Base-by-base conservation (phyloP, 2,797 vertebrate species). In the Paratrypauchen microcephalus region DNA sequence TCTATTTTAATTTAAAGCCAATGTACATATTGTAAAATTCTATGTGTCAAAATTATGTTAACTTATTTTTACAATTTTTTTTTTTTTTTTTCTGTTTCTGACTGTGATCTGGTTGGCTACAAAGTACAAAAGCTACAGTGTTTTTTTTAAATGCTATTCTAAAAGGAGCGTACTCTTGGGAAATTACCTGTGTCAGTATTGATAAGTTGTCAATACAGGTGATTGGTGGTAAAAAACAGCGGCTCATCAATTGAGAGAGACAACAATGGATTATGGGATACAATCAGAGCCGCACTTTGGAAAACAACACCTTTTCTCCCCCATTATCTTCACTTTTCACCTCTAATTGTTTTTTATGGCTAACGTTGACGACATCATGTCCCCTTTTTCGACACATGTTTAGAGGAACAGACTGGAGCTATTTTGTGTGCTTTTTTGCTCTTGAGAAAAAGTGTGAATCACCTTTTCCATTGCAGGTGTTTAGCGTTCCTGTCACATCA, bases 11-110 rank as follows among this genome's bases (percentile, higher is more conserved):
- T 92, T 91, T 94, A 92, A 90, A 89, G 85, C 85, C 76, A 92
- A 80, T 95, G 93, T 95, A 94, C 84, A 94, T 95, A 94, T 89
- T 95, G 92, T 94, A 94, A 92, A 94, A 92, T 92, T 93, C 73
- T 93, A 90, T 87, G 89, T 91, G 93, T 94, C 91, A 80, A 72
- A 91, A 89, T 92, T 90, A 90, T 92, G 92, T 94, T 94, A 94
- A 94, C 90, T 95, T 94, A 94, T 94, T 93, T 94, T 92, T 89
- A 82, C 59, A 71, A 82, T 74, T 82, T 70, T 81, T 90, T 90
- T 90, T 90, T 79, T 68, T 59, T 90, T 86, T 76, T 87, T 86
- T 84, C 80, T 87, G 84, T 76, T 69, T 82, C 82, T 82, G 85
- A 88, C 86, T 88, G 90, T 93, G 88, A 90, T 83, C 86, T 81